These are phyloP conservation scores for Aphelinus certus DNA, from an alignment of 1,140 invertebrate species.

Conservation along the genomic window DNA sequence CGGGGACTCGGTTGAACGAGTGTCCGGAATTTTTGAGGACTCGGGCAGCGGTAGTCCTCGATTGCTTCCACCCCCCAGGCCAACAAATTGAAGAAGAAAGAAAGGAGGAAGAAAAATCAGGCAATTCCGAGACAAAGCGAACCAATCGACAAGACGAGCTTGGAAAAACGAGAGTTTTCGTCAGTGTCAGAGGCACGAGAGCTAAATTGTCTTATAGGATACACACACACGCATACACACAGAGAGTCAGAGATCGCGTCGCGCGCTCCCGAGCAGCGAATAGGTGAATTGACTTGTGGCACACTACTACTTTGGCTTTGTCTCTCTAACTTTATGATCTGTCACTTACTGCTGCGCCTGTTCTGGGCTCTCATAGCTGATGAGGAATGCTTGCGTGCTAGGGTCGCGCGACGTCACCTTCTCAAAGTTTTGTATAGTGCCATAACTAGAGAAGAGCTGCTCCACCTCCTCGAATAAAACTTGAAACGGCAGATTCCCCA, in stretches of 20 bases:
- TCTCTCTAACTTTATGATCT: neutral
- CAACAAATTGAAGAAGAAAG: too few relatives aligned
- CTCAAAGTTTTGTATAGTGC: slow-evolving; percentile 85
- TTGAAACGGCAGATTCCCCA: slow-evolving; percentile 86
- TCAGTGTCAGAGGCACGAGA: neutral
- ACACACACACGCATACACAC: neutral
- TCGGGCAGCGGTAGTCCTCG: too few relatives aligned
- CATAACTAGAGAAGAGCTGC: slow-evolving; percentile 80
- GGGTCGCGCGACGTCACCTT: slow-evolving; percentile 82
- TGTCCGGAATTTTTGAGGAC: too few relatives aligned
- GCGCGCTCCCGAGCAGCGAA: too few relatives aligned
- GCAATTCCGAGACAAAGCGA: too few relatives aligned
- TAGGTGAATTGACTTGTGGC: too few relatives aligned
- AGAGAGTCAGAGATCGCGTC: neutral
- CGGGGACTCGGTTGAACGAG: too few relatives aligned
- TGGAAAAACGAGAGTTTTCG: too few relatives aligned
- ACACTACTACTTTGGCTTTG: too few relatives aligned
- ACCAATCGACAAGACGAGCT: too few relatives aligned
- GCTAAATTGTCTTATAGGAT: neutral
- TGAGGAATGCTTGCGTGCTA: slow-evolving; percentile 80
- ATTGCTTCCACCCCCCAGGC: too few relatives aligned
- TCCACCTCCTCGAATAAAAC: slow-evolving; percentile 86
- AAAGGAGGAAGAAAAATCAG: too few relatives aligned
- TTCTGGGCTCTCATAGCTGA: slow-evolving; percentile 88
- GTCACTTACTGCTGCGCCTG: slow-evolving; percentile 89